A percentile compares a stretch with the other conserved stretches of the same genome.
Evolutionary conservation across 92 coral and sea anemone genomes (phyloP).

Genomic region (Palythoa caribaeorum): DNA sequence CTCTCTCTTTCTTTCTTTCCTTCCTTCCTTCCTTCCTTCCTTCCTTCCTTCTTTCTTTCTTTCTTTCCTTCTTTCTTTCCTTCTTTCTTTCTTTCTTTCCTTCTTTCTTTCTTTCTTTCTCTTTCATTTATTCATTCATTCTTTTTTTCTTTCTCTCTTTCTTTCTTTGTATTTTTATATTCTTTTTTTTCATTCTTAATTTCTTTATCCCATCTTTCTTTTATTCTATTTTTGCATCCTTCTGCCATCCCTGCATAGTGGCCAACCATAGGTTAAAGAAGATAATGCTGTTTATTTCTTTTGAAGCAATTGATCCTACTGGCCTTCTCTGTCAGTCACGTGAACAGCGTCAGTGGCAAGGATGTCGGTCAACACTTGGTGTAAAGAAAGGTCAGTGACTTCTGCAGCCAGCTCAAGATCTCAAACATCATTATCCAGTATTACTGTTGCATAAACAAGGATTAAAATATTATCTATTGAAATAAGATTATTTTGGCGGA

Average conservation of each 20-base stretch:
- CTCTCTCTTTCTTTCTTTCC: not conserved
- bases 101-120: not conserved
- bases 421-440: too few relatives aligned
- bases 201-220: too few relatives aligned
- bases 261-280: not conserved
- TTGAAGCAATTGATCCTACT: conserved; percentile 76
- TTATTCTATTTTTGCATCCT: too few relatives aligned
- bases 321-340: conserved; percentile 96
- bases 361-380: conserved; percentile 93
- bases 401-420: not conserved
- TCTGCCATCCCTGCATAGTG: too few relatives aligned
- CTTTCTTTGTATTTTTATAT: too few relatives aligned
- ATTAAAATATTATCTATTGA: not conserved
- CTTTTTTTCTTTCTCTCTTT: not conserved
- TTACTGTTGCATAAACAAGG: not conserved
- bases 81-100: not conserved
- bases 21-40: not conserved
- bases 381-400: conserved; percentile 83
- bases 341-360: conserved; percentile 90
- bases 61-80: not conserved
- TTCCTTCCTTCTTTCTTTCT: not conserved
- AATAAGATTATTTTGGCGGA: too few relatives aligned
- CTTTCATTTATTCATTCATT: not conserved
- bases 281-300: not conserved
- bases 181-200: too few relatives aligned